These are phyloP conservation scores for Coturnix japonica DNA, from an alignment of 2,113 vertebrate genomes.

Conservation along the genomic window DNA sequence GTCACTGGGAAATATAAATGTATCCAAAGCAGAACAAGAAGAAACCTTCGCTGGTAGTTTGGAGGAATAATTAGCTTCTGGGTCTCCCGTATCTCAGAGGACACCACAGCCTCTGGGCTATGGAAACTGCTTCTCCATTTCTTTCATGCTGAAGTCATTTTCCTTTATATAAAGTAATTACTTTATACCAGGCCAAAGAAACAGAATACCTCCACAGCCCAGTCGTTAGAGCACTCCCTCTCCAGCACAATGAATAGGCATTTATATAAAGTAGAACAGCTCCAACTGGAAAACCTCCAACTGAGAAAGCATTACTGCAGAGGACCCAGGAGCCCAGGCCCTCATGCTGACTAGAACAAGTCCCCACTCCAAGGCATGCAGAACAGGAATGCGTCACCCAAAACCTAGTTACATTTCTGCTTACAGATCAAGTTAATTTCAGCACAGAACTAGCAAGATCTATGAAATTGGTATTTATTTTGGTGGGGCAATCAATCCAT, in stretches of 20 bases:
- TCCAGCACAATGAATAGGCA: conserved; percentile 65
- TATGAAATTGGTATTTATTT: not conserved
- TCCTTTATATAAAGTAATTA: conserved; percentile 50
- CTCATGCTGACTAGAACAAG: not conserved
- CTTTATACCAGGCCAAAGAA: conserved; percentile 34
- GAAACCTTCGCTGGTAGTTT: not conserved
- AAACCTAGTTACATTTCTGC: not conserved
- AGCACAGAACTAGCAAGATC: not conserved
- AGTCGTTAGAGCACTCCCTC: conserved; percentile 39
- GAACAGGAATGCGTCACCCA: not conserved
- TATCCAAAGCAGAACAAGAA: conserved; percentile 1
- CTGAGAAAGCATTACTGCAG: conserved; percentile 59
- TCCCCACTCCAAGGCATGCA: not conserved
- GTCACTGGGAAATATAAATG: conserved; percentile 15
- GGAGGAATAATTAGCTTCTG: conserved; percentile 8
- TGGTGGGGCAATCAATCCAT: not conserved
- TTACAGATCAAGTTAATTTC: not conserved
- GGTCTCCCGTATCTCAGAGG: not conserved
- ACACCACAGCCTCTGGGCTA: conserved; percentile 24
- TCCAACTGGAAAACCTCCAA: conserved; percentile 66
- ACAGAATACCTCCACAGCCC: conserved; percentile 22
- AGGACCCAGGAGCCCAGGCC: conserved; percentile 29
- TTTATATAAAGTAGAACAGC: conserved; percentile 58
- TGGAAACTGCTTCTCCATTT: not conserved
- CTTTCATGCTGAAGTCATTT: conserved; percentile 34